Evolutionary conservation across 2,797 vertebrate species (phyloP), one percentile per base, ranked within the genome.

Genomic region (Chaunax sp.): DNA sequence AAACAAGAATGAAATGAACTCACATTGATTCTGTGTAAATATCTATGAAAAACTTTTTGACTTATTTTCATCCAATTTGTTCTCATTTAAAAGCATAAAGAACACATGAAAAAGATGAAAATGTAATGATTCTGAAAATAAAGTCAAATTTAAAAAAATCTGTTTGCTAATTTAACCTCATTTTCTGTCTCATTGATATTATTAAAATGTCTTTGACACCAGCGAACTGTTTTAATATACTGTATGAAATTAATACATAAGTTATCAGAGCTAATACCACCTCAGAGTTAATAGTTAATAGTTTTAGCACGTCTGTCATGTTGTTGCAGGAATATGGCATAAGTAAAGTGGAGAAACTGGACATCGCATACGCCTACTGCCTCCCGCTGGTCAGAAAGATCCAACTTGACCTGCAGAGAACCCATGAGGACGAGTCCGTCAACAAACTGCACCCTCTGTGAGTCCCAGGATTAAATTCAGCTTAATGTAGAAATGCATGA

Each of bases 391-490:
- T 99, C 82, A 93, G 95, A 83, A 99, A 99, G 91, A 98, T 99
- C 82, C 96, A 95, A 69, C 83, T 99, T 72, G 98, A 99, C 88
- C 90, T 99, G 46, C 98, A 99, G 87, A 95, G 98, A 85, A 99
- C 98, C 16, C 98, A 99, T 1, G 98, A 98, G 87, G 98, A 99
- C 33, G 98, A 99, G 87, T 98, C 97, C 41, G 98, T 99, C 87
- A 98, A 99, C 94, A 99, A 99, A 74, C 93, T 99, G 19, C 97
- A 99, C 82, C 98, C 98, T 4, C 90, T 99, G 98, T 99, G 38
- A 53, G 13, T 47, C 0, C 18, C 14, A 15, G 2, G 1, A 37
- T 6, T 10, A 2, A 0, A 33, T 41, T n/a, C n/a, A n/a, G n/a
- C 6, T 18, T 4, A n/a, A n/a, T 14, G 16, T 2, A 2, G n/a